Evolutionary conservation across 2,888 invertebrate species (phyloP), one percentile per base, ranked within the genome.

Genomic region (Camponotus fellah): DNA sequence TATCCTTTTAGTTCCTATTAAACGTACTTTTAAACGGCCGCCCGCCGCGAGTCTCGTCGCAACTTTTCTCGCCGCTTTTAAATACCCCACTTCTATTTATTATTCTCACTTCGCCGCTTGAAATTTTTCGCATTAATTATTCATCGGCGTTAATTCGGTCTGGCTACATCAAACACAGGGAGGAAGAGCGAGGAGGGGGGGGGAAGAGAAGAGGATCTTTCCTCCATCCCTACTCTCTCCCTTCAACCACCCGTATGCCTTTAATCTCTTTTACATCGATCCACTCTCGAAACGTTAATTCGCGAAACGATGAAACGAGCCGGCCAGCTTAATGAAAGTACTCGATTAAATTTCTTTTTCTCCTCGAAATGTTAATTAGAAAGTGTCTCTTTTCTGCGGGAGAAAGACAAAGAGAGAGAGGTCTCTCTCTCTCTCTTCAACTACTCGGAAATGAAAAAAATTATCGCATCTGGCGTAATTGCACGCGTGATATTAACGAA

Each of bases 1-100:
- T 88, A 87, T 88, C 90, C 89, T 90, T 90, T 89, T 88, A 89
- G 83, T 90, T 87, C 90, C 87, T 53, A 88, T 91, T 91, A 91
- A 86, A 86, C 86, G 85, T 86, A 85, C 84, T 89, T 89, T 90
- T 89, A 89, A 89, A 88, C 87, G 85, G 77, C 58, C 81, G 43
- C 69, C 80, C 79, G 65, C 79, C 77, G 75, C 77, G 75, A 85
- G 85, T 86, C 26, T 26, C 69, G 82, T 86, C 84, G 85, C 85
- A 85, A 90, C 87, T 87, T 86, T 84, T 79, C 60, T 74, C 83
- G 34, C 60, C 77, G 75, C 86, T 85, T 83, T 90, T 77, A 85
- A 85, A 84, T 68, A 56, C 69, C 64, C 84, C 69, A 62, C 71
- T 75, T 56, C 49, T 53, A 71, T 82, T 85, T 87, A 85, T 85